Evolutionary conservation across 1,140 invertebrate genomes (phyloP).

Genomic region (Lasaia peninsularis): DNA sequence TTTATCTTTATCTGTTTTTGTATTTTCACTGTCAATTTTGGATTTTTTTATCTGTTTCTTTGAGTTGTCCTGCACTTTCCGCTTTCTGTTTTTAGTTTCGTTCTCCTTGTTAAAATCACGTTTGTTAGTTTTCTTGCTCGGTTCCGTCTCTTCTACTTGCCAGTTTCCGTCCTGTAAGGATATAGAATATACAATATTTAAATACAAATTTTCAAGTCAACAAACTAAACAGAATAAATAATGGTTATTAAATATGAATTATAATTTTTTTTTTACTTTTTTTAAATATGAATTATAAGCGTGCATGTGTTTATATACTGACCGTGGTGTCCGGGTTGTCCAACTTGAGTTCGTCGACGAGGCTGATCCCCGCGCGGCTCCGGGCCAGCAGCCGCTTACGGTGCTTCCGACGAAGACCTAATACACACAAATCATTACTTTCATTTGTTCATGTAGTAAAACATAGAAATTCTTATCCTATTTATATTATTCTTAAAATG

Average conservation of each 20-base stretch:
- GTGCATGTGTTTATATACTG: constrained; percentile 1
- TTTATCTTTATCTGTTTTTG: constrained; percentile 23
- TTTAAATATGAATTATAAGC: too few species aligned
- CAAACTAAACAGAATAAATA: too few species aligned
- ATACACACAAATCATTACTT: background rate
- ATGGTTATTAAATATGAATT: too few species aligned
- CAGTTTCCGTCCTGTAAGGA: constrained; percentile 42
- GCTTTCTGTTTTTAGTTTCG: constrained; percentile 29
- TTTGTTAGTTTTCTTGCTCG: constrained; percentile 30
- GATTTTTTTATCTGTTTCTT: constrained; percentile 22
- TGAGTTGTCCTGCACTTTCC: constrained; percentile 14
- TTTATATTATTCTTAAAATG: too few species aligned
- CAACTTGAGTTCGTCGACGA: constrained; percentile 37
- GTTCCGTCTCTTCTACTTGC: constrained; percentile 45
- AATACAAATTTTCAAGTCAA: too few species aligned
- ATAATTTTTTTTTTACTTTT: too few species aligned
- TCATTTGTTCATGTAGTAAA: too few species aligned
- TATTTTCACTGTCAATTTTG: constrained; percentile 24
- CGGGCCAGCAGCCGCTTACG: constrained; percentile 51
- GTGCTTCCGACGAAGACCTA: constrained; percentile 57
- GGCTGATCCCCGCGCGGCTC: constrained; percentile 45
- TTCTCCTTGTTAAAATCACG: constrained; percentile 36
- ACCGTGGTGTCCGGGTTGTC: constrained; percentile 20
- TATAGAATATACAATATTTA: background rate
- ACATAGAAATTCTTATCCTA: too few species aligned